These are phyloP conservation scores for Prochilodus magdalenae DNA, from an alignment of 2,113 vertebrate species.

Conservation along the genomic window DNA sequence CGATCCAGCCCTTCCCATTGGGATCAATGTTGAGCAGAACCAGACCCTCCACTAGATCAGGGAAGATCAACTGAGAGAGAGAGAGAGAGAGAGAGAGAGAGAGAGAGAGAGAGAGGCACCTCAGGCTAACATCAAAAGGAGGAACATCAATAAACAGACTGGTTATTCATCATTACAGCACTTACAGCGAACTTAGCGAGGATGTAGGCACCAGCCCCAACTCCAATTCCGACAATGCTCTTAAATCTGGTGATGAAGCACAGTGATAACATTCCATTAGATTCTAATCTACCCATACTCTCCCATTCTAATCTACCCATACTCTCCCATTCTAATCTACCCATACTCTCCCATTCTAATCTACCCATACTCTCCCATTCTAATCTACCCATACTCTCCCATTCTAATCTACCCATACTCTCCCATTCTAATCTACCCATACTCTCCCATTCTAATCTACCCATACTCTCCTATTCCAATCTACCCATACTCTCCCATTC, in stretches of 20 bases:
- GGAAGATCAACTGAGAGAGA: slow-evolving; percentile 87
- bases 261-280: slow-evolving; percentile 5
- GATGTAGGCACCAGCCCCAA: slow-evolving; percentile 93
- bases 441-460: not conserved
- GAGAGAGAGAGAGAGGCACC: not conserved
- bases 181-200: slow-evolving; percentile 96
- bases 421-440: not conserved
- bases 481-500: not conserved
- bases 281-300: slow-evolving; percentile 26
- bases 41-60: slow-evolving; percentile 92
- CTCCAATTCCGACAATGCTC: slow-evolving; percentile 93
- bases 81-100: not conserved
- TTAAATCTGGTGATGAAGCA: slow-evolving; percentile 82
- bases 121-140: no score
- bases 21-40: slow-evolving; percentile 97
- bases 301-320: slow-evolving; percentile 70
- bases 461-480: not conserved
- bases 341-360: not conserved
- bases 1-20: slow-evolving; percentile 97
- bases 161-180: slow-evolving; percentile 26
- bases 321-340: not conserved
- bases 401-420: not conserved
- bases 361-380: not conserved
- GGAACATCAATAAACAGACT: not conserved
- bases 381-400: not conserved